These are phyloP conservation scores for Scolopax rusticola DNA, from an alignment of 2,797 vertebrate species.

Conservation along the genomic window DNA sequence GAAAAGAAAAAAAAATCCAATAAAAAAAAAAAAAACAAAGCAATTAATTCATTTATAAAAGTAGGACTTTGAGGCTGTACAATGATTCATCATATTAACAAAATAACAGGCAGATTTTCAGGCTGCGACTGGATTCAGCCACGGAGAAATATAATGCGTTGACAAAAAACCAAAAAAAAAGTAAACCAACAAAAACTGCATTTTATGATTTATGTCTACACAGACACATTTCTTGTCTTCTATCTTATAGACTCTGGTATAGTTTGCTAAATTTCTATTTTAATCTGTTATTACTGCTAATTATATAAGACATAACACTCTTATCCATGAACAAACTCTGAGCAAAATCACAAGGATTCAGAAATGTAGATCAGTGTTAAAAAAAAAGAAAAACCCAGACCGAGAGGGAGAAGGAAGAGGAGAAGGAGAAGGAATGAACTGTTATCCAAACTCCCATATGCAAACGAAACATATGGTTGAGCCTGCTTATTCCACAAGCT, in stretches of 20 bases:
- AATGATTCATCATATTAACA: conserved; percentile 8
- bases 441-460: conserved; percentile 50
- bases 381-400: conserved; percentile 20
- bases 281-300: conserved; percentile 6
- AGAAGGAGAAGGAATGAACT: conserved; percentile 11
- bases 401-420: neutral
- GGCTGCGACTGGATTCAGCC: neutral
- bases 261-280: conserved; percentile 21
- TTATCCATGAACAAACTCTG: neutral
- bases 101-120: neutral
- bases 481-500: conserved; percentile 40
- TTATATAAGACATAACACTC: neutral
- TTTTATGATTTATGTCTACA: neutral
- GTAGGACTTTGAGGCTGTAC: neutral
- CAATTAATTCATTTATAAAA: conserved; percentile 20
- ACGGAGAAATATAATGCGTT: neutral
- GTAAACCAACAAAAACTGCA: neutral
- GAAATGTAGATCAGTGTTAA: conserved; percentile 35
- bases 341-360: conserved; percentile 35
- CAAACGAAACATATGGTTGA: conserved; percentile 63
- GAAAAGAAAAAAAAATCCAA: too few species aligned
- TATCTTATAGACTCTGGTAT: neutral
- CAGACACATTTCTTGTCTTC: neutral
- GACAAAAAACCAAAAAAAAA: neutral
- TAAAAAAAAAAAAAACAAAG: neutral